Conservation (phyloP, 2,888 invertebrate species). For the Tetrapedia diversipes region DNA sequence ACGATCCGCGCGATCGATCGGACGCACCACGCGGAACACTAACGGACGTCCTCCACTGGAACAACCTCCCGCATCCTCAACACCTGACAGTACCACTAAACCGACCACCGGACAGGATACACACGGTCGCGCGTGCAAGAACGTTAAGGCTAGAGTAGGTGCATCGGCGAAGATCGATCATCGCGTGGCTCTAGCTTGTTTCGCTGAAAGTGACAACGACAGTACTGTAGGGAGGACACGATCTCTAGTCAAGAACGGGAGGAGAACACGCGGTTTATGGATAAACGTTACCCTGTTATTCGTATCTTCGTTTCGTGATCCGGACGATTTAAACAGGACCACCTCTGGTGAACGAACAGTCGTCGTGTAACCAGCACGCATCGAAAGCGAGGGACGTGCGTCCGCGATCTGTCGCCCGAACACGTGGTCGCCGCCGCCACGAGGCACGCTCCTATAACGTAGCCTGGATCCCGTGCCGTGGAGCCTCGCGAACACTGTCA, state of each 20-base stretch:
- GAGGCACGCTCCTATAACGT: constrained; percentile 38
- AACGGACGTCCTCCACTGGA: background rate
- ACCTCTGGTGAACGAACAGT: background rate
- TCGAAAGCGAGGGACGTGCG: constrained; percentile 34
- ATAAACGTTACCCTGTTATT: background rate
- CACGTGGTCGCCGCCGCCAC: constrained; percentile 61
- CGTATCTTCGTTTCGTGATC: background rate
- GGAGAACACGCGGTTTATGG: background rate
- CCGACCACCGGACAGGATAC: constrained; percentile 5
- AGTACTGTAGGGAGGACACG: background rate
- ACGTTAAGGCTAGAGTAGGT: background rate
- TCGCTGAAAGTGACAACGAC: background rate
- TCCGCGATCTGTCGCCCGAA: constrained; percentile 39
- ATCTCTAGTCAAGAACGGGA: constrained; percentile 6
- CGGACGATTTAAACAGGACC: background rate
- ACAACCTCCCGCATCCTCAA: background rate
- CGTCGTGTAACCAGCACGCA: constrained; percentile 8
- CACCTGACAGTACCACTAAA: background rate
- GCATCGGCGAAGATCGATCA: constrained; percentile 2
- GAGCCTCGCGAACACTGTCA: constrained; percentile 17
- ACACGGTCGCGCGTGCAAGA: constrained; percentile 1
- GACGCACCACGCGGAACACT: background rate
- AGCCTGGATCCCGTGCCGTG: background rate
- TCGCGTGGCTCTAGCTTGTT: background rate
- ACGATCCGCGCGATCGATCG: constrained; percentile 51